Evolutionary conservation across 2,888 invertebrate species (phyloP).

Genomic region (Disparrhopalites patrizii): DNA sequence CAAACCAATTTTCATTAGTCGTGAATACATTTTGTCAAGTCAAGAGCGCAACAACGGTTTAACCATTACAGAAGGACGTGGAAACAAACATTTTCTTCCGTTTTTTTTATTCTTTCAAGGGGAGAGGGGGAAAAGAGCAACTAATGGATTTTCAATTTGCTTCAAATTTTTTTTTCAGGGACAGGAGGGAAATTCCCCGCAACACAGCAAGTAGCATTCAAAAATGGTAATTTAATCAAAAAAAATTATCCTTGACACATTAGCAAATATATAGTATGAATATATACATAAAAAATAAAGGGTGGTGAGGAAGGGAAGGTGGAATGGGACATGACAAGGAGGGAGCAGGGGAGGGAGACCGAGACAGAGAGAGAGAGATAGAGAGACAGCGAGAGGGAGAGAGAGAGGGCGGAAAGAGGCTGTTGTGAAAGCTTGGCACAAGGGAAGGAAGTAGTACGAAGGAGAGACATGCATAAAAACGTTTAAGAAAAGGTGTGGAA

Average conservation of each 20-base stretch:
- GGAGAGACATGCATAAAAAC: neutral
- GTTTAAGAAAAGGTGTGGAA: neutral
- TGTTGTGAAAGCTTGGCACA: neutral
- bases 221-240: no score
- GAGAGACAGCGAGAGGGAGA: neutral
- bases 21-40: constrained; percentile 7
- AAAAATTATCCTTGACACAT: no score
- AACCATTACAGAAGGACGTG: neutral
- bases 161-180: neutral
- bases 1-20: constrained; percentile 25
- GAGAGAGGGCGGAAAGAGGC: neutral
- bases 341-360: neutral
- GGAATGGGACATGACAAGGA: neutral
- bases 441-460: neutral
- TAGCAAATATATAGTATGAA: no score
- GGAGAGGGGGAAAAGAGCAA: no score
- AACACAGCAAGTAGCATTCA: neutral
- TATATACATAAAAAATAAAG: neutral
- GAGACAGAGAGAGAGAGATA: neutral
- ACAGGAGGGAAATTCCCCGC: neutral
- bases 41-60: neutral
- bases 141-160: neutral
- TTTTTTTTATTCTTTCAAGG: neutral
- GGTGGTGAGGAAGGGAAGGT: neutral
- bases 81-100: neutral